phyloP scores from a whole-genome alignment of 2,113 vertebrate species.

The Uria lomvia region DNA sequence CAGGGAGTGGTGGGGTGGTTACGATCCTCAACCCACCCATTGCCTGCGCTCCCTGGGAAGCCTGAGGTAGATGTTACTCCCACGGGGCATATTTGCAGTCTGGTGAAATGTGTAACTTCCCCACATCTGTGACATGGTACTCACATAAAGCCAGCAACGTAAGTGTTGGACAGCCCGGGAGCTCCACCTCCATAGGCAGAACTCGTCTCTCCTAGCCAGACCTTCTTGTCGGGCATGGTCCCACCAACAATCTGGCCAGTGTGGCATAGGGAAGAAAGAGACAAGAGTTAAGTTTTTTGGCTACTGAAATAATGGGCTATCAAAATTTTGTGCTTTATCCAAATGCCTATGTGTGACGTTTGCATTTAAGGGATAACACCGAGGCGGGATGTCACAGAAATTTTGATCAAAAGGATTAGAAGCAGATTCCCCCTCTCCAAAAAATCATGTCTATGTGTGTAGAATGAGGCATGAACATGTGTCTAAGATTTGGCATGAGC shows the following conservation, averaged over 20 bases:
- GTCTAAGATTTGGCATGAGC: neutral
- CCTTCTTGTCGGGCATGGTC: slow-evolving; percentile 76
- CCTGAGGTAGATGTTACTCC: accelerated
- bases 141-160: slow-evolving; percentile 93
- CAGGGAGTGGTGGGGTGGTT: neutral
- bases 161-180: slow-evolving; percentile 83
- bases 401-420: neutral
- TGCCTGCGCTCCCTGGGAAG: accelerated
- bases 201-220: slow-evolving; percentile 96
- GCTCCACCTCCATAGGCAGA: slow-evolving; percentile 95
- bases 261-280: neutral
- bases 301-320: neutral
- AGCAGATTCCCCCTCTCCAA: neutral
- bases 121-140: neutral
- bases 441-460: accelerated
- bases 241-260: slow-evolving; percentile 65
- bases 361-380: neutral
- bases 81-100: accelerated
- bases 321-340: neutral
- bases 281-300: neutral
- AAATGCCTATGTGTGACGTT: accelerated
- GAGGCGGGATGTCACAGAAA: neutral
- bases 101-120: neutral
- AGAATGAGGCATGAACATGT: neutral
- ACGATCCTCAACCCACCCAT: neutral